phyloP scores from a whole-genome alignment of 2,797 vertebrate genomes.

The Tiaroga cobitis region DNA sequence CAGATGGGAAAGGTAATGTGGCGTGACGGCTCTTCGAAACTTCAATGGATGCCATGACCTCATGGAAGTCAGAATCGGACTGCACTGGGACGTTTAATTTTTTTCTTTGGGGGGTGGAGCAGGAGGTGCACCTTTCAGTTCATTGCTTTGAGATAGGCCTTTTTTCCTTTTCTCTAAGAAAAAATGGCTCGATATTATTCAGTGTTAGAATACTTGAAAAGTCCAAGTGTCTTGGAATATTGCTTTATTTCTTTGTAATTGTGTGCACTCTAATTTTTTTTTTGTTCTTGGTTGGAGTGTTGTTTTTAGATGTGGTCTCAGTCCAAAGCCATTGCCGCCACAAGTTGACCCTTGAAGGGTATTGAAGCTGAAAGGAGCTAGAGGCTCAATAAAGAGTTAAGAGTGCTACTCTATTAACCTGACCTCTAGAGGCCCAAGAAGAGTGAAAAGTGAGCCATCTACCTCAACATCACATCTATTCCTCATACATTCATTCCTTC shows the following conservation, averaged over 20 bases:
- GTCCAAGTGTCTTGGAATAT: too few species aligned
- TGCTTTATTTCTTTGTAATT: not conserved
- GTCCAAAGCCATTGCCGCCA: constrained; percentile 33
- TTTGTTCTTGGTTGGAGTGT: not conserved
- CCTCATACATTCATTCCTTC: constrained; percentile 76
- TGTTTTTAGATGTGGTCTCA: constrained; percentile 27
- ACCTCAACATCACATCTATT: constrained; percentile 77
- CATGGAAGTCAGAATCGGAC: constrained; percentile 43
- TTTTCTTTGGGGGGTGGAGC: not conserved
- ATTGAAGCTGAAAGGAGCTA: constrained; percentile 80
- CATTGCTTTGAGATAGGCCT: not conserved
- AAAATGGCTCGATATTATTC: not conserved
- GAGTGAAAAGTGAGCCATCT: constrained; percentile 29
- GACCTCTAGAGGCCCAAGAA: constrained; percentile 84
- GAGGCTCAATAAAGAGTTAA: constrained; percentile 90
- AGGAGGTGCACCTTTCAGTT: constrained; percentile 7
- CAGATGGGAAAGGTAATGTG: constrained; percentile 97
- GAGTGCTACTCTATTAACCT: constrained; percentile 93
- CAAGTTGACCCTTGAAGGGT: constrained; percentile 46
- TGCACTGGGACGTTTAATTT: constrained; percentile 13
- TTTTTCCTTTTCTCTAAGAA: not conserved
- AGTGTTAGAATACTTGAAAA: not conserved
- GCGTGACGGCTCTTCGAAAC: constrained; percentile 90
- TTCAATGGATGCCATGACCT: constrained; percentile 94
- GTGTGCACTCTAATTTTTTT: not conserved